Evolutionary conservation across 2,888 invertebrate species (phyloP).

Genomic region (Mesorhabditis sp.): DNA sequence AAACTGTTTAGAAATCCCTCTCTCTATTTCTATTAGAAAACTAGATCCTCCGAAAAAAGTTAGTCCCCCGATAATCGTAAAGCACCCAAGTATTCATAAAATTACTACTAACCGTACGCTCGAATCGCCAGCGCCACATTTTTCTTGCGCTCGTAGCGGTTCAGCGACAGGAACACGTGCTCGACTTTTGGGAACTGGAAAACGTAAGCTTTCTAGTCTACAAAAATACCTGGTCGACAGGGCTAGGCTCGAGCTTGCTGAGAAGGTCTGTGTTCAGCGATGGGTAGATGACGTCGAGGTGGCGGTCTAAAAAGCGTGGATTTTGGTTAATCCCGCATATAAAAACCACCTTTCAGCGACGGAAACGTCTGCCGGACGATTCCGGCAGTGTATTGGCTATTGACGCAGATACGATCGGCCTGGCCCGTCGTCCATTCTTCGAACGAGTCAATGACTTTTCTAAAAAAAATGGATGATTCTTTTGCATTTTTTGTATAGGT

Average conservation of each 20-base stretch:
- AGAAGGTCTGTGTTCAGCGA: conserved; percentile 77
- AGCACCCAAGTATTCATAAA: too few species aligned
- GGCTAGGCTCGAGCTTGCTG: conserved; percentile 25
- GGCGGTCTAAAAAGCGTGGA: conserved; percentile 63
- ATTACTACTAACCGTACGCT: conserved; percentile 68
- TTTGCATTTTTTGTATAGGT: too few species aligned
- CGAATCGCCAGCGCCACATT: conserved; percentile 80
- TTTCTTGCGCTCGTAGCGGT: conserved; percentile 94
- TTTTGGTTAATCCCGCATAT: conserved; percentile 10
- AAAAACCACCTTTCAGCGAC: conserved; percentile 18
- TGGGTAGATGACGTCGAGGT: conserved; percentile 85
- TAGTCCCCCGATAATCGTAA: too few species aligned
- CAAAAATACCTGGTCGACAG: not conserved
- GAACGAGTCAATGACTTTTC: conserved; percentile 78
- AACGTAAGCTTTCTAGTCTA: too few species aligned
- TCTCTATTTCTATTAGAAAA: too few species aligned
- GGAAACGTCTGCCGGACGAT: conserved; percentile 39
- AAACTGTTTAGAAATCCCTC: too few species aligned
- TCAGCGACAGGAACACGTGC: conserved; percentile 80
- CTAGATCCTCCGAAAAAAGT: too few species aligned
- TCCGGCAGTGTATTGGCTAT: conserved; percentile 82
- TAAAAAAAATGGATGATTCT: conserved; percentile 3
- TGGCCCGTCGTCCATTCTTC: conserved; percentile 81
- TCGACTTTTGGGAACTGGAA: conserved; percentile 46
- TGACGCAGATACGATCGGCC: conserved; percentile 87